Conservation (phyloP, 2,113 vertebrate genomes). For the Mustela lutreola region DNA sequence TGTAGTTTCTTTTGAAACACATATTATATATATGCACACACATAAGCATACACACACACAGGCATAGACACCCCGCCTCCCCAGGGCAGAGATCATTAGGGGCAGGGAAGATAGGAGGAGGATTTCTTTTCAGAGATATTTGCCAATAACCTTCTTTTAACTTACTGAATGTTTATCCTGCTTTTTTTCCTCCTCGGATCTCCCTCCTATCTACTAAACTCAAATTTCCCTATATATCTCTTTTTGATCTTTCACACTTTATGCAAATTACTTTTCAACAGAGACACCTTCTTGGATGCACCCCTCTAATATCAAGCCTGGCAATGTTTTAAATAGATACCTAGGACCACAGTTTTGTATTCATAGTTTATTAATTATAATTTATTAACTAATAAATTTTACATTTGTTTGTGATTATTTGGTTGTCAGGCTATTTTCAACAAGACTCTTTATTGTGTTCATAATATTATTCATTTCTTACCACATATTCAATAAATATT, state of each 20-base stretch:
- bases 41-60: not conserved
- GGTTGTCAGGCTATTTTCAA: not conserved
- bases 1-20: not conserved
- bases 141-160: not conserved
- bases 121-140: not conserved
- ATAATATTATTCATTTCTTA: not conserved
- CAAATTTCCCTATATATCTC: not conserved
- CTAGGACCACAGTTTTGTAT: not conserved
- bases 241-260: conserved; percentile 8
- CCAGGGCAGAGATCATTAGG: not conserved
- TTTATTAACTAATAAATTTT: not conserved
- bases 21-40: not conserved
- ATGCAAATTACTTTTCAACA: not conserved
- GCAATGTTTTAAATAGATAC: not conserved
- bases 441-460: not conserved
- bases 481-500: not conserved
- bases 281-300: not conserved
- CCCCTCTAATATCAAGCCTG: not conserved
- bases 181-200: not conserved
- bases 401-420: not conserved
- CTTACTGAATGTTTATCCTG: not conserved
- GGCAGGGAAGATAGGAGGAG: not conserved
- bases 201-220: not conserved
- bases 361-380: not conserved
- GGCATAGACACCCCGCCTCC: no score